Evolutionary conservation across 2,888 invertebrate genomes (phyloP).

Genomic region (Eurytoma californica): DNA sequence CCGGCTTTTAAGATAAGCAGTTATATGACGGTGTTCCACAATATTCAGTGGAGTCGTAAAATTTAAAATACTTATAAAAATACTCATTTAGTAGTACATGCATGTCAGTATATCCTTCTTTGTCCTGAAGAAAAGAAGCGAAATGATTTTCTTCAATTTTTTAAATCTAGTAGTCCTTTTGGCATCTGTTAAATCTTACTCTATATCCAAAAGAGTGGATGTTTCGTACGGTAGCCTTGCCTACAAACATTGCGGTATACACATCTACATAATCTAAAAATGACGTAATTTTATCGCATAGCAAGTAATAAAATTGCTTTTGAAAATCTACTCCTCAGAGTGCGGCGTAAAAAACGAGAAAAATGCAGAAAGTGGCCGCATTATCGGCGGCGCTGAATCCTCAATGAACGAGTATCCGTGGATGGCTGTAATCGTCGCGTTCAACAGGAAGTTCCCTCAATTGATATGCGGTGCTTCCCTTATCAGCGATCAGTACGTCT

Average conservation of each 20-base stretch:
- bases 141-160: neutral
- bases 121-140: neutral
- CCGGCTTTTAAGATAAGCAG: too few species aligned
- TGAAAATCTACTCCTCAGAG: constrained; percentile 35
- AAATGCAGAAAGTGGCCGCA: constrained; percentile 66
- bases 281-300: too few species aligned
- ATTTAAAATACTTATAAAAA: neutral
- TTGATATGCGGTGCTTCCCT: constrained; percentile 78
- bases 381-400: constrained; percentile 77
- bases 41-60: too few species aligned
- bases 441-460: constrained; percentile 63
- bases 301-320: too few species aligned
- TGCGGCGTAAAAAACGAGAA: constrained; percentile 56
- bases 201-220: constrained; percentile 46
- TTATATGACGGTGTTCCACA: too few species aligned
- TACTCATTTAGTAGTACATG: neutral
- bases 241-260: constrained; percentile 59
- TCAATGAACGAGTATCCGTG: constrained; percentile 77
- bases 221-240: constrained; percentile 58
- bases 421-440: constrained; percentile 76
- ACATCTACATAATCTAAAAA: neutral
- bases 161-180: neutral
- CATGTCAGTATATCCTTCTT: neutral
- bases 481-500: constrained; percentile 77
- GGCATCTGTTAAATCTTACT: neutral